Conservation (phyloP, 2,888 invertebrate species). For the Heliothis peltigera region DNA sequence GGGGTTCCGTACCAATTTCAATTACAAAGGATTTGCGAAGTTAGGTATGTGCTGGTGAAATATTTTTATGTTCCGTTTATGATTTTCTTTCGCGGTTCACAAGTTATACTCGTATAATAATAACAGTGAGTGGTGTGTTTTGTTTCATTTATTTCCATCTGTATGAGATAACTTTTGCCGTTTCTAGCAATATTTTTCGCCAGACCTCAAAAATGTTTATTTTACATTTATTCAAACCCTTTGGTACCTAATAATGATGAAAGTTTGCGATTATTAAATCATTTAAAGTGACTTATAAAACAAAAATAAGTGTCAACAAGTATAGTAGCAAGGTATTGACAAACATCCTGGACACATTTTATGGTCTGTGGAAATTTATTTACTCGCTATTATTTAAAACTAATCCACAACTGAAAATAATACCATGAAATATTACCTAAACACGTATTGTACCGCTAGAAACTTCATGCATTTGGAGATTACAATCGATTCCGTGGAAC, state of each 20-base stretch:
- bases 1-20: constrained; percentile 44
- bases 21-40: constrained; percentile 47
- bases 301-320: too few relatives aligned
- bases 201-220: too few relatives aligned
- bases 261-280: too few relatives aligned
- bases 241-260: too few relatives aligned
- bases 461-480: constrained; percentile 32
- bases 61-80: constrained; percentile 20
- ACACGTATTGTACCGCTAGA: constrained; percentile 3
- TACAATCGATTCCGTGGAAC: constrained; percentile 35
- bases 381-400: neutral
- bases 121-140: neutral
- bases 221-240: too few relatives aligned
- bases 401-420: neutral
- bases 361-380: too few relatives aligned
- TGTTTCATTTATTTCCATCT: too few relatives aligned
- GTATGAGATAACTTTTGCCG: too few relatives aligned
- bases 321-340: too few relatives aligned
- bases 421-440: neutral
- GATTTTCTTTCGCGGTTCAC: constrained; percentile 11
- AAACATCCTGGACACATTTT: too few relatives aligned
- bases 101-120: neutral
- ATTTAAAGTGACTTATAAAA: too few relatives aligned
- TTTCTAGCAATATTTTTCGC: too few relatives aligned
- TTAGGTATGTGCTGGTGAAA: constrained; percentile 1